These are phyloP conservation scores for Pterocles gutturalis DNA, from an alignment of 2,113 vertebrate genomes.

Conservation along the genomic window DNA sequence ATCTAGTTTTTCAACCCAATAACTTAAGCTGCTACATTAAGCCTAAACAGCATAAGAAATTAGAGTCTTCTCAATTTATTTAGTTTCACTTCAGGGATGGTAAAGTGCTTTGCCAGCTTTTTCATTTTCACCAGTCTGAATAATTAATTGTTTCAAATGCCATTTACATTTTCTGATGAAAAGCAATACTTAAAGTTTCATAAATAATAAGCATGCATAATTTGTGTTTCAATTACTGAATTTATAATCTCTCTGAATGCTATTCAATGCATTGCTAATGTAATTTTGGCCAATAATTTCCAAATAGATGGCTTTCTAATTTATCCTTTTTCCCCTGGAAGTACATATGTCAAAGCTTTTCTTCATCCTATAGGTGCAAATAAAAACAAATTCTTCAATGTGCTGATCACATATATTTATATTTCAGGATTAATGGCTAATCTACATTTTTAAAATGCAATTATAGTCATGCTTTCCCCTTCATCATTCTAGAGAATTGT, in stretches of 20 bases:
- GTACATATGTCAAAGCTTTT: conserved; percentile 50
- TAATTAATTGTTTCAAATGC: conserved; percentile 74
- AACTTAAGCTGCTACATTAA: not conserved
- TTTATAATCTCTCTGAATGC: conserved; percentile 52
- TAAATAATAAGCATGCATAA: conserved; percentile 72
- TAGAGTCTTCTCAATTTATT: conserved; percentile 35
- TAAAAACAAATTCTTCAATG: conserved; percentile 13
- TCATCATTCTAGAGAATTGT: not conserved
- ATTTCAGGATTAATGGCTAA: conserved; percentile 4
- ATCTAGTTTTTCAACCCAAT: not conserved
- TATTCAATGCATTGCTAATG: conserved; percentile 57
- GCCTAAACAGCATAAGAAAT: conserved; percentile 2
- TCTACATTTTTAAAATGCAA: not conserved
- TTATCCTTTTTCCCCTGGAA: not conserved
- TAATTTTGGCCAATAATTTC: conserved; percentile 47
- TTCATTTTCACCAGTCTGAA: conserved; percentile 66
- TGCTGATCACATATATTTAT: not conserved
- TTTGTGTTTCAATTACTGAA: conserved; percentile 68
- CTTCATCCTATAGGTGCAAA: conserved; percentile 17
- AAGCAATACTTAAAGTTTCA: conserved; percentile 74
- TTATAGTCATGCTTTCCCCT: conserved; percentile 3
- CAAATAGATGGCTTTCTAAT: conserved; percentile 59
- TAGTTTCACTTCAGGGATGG: conserved; percentile 44
- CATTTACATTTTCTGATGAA: conserved; percentile 73
- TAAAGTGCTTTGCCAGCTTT: conserved; percentile 51